Percentiles rank a stretch among this genome's conserved stretches.
Conservation (phyloP, 1,140 invertebrate genomes). For the Drosophila arizonae region DNA sequence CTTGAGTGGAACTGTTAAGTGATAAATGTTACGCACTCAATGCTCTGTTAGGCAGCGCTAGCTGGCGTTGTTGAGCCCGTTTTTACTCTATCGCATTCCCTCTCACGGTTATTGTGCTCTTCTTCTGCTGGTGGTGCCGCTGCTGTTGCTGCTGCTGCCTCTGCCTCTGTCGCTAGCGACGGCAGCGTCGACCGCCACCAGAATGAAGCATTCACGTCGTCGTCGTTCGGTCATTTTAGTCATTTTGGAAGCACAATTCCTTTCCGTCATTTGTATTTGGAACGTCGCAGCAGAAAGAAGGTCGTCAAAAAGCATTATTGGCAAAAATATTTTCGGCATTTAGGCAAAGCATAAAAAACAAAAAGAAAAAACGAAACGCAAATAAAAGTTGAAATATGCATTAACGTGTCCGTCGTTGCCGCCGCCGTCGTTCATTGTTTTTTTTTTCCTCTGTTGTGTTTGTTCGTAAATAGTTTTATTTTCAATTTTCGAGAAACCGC, state of each 20-base stretch:
- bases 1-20: slow-evolving; percentile 61
- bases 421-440: slow-evolving; percentile 35
- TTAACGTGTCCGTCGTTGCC: slow-evolving; percentile 40
- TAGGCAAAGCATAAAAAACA: slow-evolving; percentile 22
- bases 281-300: slow-evolving; percentile 52
- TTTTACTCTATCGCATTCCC: slow-evolving; percentile 9
- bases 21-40: slow-evolving; percentile 48
- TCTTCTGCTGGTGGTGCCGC: slow-evolving; percentile 18
- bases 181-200: slow-evolving; percentile 8
- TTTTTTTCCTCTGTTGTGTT: slow-evolving; percentile 42
- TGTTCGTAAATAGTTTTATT: slow-evolving; percentile 42
- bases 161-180: slow-evolving; percentile 11
- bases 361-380: slow-evolving; percentile 12
- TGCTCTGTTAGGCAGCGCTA: slow-evolving; percentile 7
- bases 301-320: slow-evolving; percentile 40
- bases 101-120: slow-evolving; percentile 9
- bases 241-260: slow-evolving; percentile 42
- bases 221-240: slow-evolving; percentile 41
- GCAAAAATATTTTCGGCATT: slow-evolving; percentile 43
- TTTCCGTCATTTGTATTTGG: slow-evolving; percentile 53
- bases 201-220: slow-evolving; percentile 27
- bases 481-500: slow-evolving; percentile 33
- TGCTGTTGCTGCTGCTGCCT: slow-evolving; percentile 9
- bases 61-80: neutral
- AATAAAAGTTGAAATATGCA: slow-evolving; percentile 45